These are phyloP conservation scores for Sebastes goodei DNA, from an alignment of 2,797 vertebrate species.

Conservation along the genomic window DNA sequence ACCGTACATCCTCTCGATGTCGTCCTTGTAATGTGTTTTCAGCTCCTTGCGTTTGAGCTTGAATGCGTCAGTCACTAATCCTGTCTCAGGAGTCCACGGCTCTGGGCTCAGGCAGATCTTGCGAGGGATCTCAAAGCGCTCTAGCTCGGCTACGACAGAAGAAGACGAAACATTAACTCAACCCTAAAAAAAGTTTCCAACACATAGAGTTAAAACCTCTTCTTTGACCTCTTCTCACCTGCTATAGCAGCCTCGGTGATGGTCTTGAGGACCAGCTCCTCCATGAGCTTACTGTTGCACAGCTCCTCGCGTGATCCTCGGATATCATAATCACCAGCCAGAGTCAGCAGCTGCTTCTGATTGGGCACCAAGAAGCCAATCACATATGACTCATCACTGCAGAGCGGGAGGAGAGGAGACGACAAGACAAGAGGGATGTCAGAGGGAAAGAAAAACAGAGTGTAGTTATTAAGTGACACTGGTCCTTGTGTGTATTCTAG, in stretches of 20 bases:
- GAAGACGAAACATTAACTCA: background rate
- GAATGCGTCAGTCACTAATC: slow-evolving; percentile 95
- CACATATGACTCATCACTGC: slow-evolving; percentile 93
- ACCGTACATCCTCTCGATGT: slow-evolving; percentile 94
- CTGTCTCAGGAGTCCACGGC: slow-evolving; percentile 94
- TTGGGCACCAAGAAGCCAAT: slow-evolving; percentile 97
- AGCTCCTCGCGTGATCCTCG: slow-evolving; percentile 89
- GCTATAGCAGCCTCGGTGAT: slow-evolving; percentile 87
- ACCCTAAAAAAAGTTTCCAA: background rate
- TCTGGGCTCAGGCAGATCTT: slow-evolving; percentile 92
- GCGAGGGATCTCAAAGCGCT: slow-evolving; percentile 93
- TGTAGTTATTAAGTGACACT: background rate
- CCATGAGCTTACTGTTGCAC: slow-evolving; percentile 88
- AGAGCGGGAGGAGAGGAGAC: background rate
- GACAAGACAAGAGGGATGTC: background rate
- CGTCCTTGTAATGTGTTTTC: slow-evolving; percentile 88
- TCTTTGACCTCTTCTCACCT: slow-evolving; percentile 76
- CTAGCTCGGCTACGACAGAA: slow-evolving; percentile 85
- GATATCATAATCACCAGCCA: slow-evolving; percentile 87
- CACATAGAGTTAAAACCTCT: background rate
- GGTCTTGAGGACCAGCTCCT: slow-evolving; percentile 90
- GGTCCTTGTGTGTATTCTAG: background rate
- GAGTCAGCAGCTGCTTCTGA: slow-evolving; percentile 89
- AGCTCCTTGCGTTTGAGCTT: slow-evolving; percentile 96
- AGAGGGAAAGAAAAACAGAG: background rate